A percentile compares a stretch with the other conserved stretches of the same genome.
These are phyloP conservation scores for Euleptes europaea DNA, from an alignment of 2,113 vertebrate genomes.

Conservation along the genomic window DNA sequence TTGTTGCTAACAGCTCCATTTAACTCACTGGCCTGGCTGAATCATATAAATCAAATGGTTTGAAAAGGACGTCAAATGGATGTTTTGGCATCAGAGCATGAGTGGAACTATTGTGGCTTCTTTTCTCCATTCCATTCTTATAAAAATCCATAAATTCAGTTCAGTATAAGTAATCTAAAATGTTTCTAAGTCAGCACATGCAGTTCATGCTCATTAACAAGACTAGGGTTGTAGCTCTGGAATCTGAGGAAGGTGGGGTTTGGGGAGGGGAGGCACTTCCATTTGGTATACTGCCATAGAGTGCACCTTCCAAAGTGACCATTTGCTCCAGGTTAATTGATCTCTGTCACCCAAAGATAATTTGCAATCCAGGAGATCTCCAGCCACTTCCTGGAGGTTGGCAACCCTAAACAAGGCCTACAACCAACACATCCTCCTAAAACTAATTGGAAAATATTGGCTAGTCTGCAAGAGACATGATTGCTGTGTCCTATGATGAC, in stretches of 20 bases:
- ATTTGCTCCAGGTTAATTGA: no score
- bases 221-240: no score
- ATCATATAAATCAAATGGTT: not conserved
- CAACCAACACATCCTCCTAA: not conserved
- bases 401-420: not conserved
- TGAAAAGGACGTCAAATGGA: not conserved
- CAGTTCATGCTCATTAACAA: not conserved
- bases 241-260: no score
- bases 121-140: not conserved
- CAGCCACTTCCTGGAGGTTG: no score
- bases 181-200: not conserved
- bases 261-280: no score
- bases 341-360: no score
- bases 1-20: not conserved
- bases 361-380: no score
- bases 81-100: not conserved
- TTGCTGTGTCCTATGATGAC: not conserved
- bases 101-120: not conserved
- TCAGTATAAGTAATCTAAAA: not conserved
- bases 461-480: not conserved
- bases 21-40: not conserved
- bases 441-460: not conserved
- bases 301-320: no score
- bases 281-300: no score
- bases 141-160: not conserved